Evolutionary conservation across 2,797 vertebrate species (phyloP).

Genomic region (Lithobates sylvaticus): DNA sequence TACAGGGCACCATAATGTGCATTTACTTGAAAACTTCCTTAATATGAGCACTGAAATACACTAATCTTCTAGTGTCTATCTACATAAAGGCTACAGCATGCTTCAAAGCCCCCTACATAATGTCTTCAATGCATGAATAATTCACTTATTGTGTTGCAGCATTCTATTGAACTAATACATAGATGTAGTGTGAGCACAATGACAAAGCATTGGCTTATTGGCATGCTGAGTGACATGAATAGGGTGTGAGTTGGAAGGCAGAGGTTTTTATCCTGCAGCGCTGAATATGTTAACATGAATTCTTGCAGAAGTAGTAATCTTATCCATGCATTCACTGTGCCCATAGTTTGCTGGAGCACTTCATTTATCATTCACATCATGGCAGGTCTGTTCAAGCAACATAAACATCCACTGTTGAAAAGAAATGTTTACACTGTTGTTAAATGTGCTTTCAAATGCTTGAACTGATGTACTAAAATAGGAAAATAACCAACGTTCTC

Average conservation of each 20-base stretch:
- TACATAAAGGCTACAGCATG: background rate
- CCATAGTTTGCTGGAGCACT: slow-evolving; percentile 14
- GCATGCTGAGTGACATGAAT: background rate
- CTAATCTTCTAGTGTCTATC: too few species aligned
- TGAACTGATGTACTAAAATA: slow-evolving; percentile 32
- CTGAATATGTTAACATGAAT: slow-evolving; percentile 24
- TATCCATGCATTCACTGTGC: slow-evolving; percentile 16
- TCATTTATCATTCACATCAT: slow-evolving; percentile 48
- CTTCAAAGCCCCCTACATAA: background rate
- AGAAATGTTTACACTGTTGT: slow-evolving; percentile 47
- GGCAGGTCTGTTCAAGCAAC: slow-evolving; percentile 45
- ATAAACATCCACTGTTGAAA: slow-evolving; percentile 48
- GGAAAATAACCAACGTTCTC: slow-evolving; percentile 21
- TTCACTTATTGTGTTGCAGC: background rate
- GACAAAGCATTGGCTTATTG: background rate
- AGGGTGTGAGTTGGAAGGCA: background rate
- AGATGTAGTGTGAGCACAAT: background rate
- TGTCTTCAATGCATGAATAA: background rate
- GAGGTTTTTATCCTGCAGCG: background rate
- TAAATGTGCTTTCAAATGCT: slow-evolving; percentile 40
- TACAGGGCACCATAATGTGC: too few species aligned
- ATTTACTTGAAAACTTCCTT: too few species aligned
- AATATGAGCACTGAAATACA: too few species aligned
- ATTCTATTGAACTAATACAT: background rate
- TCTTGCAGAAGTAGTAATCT: slow-evolving; percentile 21